These are phyloP conservation scores for Cylas formicarius DNA, from an alignment of 1,140 invertebrate species.

Conservation along the genomic window DNA sequence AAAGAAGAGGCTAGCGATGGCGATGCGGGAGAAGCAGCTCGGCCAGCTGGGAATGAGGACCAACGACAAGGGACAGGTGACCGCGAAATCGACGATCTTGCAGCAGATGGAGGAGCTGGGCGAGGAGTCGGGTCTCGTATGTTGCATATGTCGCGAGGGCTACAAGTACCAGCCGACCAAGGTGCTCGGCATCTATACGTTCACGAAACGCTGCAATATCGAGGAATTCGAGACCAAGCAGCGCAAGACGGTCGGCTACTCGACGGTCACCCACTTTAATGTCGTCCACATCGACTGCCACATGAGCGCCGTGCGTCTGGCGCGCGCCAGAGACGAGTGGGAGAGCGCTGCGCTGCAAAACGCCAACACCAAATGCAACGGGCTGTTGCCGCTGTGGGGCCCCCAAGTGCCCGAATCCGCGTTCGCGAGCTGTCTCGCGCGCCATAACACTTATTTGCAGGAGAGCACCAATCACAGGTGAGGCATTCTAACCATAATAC, in stretches of 20 bases:
- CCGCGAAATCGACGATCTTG: conserved; percentile 79
- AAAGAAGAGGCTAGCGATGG: conserved; percentile 96
- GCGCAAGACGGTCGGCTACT: conserved; percentile 78
- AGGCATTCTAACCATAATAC: too few relatives aligned
- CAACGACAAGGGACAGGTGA: conserved; percentile 89
- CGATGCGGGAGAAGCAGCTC: conserved; percentile 91
- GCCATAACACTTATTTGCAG: conserved; percentile 80
- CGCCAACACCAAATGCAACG: conserved; percentile 95
- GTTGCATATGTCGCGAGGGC: conserved; percentile 96
- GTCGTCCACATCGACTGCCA: conserved; percentile 98
- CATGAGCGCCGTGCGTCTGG: conserved; percentile 83
- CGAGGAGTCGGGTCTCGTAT: conserved; percentile 92
- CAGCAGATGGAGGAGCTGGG: conserved; percentile 92
- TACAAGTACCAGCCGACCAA: conserved; percentile 91
- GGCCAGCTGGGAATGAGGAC: conserved; percentile 92
- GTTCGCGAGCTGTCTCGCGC: conserved; percentile 87
- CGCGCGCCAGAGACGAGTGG: conserved; percentile 85
- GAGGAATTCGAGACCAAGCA: conserved; percentile 88
- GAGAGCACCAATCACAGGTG: conserved; percentile 67
- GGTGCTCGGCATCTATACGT: conserved; percentile 94
- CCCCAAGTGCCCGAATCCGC: conserved; percentile 91
- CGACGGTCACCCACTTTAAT: conserved; percentile 96
- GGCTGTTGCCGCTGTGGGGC: conserved; percentile 91
- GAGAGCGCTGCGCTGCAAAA: conserved; percentile 96
- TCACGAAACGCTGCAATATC: conserved; percentile 90